Conservation (phyloP, 2,888 invertebrate species). For the Lasioglossum villosulum region DNA sequence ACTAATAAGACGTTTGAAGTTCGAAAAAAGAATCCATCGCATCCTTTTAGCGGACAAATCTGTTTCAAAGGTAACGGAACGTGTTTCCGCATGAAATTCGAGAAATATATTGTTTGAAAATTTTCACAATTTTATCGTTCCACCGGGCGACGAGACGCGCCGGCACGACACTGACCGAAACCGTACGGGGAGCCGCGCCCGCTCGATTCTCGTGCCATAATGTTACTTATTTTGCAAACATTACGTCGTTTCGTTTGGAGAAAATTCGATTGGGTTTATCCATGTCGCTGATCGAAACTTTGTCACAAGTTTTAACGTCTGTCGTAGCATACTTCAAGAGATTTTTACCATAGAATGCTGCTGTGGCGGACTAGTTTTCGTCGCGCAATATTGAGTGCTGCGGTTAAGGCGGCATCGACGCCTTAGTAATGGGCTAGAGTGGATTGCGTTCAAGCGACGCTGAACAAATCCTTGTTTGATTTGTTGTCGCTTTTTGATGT, state of each 20-base stretch:
- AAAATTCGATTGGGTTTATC: slow-evolving; percentile 21
- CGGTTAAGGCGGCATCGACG: slow-evolving; percentile 55
- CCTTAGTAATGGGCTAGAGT: slow-evolving; percentile 48
- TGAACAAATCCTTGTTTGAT: background rate
- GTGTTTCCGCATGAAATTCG: background rate
- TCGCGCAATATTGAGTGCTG: slow-evolving; percentile 59
- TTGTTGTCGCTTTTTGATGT: background rate
- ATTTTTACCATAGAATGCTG: slow-evolving; percentile 55
- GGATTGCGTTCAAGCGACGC: slow-evolving; percentile 25
- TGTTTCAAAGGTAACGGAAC: background rate
- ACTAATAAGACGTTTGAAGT: background rate
- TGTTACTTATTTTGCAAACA: slow-evolving; percentile 72
- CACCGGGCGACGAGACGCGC: background rate
- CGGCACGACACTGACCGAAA: slow-evolving; percentile 41
- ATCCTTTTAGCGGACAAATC: too few relatives aligned
- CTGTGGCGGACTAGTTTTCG: slow-evolving; percentile 60
- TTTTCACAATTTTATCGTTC: background rate
- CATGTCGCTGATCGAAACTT: slow-evolving; percentile 14
- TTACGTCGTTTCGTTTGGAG: slow-evolving; percentile 55
- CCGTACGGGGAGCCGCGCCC: slow-evolving; percentile 74
- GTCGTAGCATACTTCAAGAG: slow-evolving; percentile 81
- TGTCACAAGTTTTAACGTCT: slow-evolving; percentile 54
- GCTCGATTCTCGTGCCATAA: slow-evolving; percentile 75
- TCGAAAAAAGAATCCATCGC: background rate
- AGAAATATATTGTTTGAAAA: background rate